Evolutionary conservation across 2,888 invertebrate species (phyloP).

Genomic region (Protodeltote pygarga): DNA sequence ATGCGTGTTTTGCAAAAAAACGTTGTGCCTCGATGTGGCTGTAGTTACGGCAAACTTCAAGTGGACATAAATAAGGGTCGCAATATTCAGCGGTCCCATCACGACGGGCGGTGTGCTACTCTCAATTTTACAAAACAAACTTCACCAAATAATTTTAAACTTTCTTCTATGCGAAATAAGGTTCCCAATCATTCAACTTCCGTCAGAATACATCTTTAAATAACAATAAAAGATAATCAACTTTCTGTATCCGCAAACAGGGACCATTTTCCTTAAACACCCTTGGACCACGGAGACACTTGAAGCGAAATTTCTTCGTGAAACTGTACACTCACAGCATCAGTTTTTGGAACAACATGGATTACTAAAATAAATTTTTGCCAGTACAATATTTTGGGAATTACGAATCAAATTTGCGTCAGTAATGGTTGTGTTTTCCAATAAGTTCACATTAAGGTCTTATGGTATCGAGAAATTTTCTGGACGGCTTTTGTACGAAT

Average conservation of each 20-base stretch:
- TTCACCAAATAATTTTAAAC: constrained; percentile 48
- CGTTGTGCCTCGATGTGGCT: constrained; percentile 66
- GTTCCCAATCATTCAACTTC: constrained; percentile 36
- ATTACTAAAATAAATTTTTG: constrained; percentile 80
- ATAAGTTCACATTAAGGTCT: constrained; percentile 57
- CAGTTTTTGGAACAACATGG: constrained; percentile 76
- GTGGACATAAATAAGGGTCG: constrained; percentile 85
- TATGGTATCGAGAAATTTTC: constrained; percentile 36
- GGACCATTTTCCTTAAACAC: constrained; percentile 64
- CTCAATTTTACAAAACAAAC: constrained; percentile 65
- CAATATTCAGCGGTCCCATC: constrained; percentile 82
- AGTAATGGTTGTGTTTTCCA: constrained; percentile 58
- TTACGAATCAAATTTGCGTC: constrained; percentile 64
- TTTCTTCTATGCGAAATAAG: constrained; percentile 33
- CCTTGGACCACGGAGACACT: constrained; percentile 54
- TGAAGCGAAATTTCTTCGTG: constrained; percentile 72
- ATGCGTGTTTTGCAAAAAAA: constrained; percentile 71
- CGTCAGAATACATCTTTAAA: constrained; percentile 54
- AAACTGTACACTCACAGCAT: constrained; percentile 73
- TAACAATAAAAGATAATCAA: constrained; percentile 67
- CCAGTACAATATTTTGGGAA: constrained; percentile 66
- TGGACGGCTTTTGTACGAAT: constrained; percentile 13
- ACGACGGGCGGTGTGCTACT: constrained; percentile 71
- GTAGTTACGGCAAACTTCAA: constrained; percentile 81
- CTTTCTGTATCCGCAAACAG: constrained; percentile 59